Evolutionary conservation across 2,797 vertebrate genomes (phyloP).

Genomic region (Lepilemur ruficaudatus): DNA sequence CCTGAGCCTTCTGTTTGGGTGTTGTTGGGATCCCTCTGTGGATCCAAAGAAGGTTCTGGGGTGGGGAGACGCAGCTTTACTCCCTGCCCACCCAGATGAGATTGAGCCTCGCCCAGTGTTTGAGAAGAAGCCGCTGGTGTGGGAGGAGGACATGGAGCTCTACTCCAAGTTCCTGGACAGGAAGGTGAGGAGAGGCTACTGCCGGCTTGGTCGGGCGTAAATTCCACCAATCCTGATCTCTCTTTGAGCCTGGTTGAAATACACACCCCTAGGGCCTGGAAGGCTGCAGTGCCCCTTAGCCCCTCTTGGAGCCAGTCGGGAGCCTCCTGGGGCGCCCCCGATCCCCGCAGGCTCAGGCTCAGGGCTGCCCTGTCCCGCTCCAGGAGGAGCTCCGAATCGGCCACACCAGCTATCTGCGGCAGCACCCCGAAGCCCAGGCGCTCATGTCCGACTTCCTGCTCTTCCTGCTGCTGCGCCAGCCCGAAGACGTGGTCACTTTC

Average conservation of each 20-base stretch:
- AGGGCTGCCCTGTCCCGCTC: fast-evolving
- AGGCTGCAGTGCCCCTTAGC: background rate
- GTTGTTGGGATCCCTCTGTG: background rate
- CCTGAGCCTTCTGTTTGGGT: background rate
- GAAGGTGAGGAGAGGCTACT: constrained; percentile 86
- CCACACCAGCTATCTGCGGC: constrained; percentile 87
- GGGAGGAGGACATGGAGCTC: constrained; percentile 93
- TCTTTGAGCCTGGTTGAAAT: background rate
- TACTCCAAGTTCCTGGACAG: constrained; percentile 90
- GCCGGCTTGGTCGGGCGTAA: background rate
- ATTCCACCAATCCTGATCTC: too few relatives aligned
- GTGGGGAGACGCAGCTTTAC: background rate
- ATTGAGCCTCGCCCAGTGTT: constrained; percentile 53
- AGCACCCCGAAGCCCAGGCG: constrained; percentile 90
- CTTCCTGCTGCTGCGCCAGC: constrained; percentile 91
- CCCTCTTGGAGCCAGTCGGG: background rate
- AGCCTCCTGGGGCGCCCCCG: background rate
- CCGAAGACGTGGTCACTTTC: constrained; percentile 88
- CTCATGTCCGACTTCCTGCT: constrained; percentile 93
- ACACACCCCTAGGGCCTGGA: background rate
- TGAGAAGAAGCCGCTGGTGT: constrained; percentile 87
- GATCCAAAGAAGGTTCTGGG: background rate
- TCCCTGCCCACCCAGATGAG: constrained; percentile 65
- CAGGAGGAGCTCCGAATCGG: constrained; percentile 91
- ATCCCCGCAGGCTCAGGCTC: background rate